A percentile compares a stretch with the other conserved stretches of the same genome.
Evolutionary conservation across 2,797 vertebrate genomes (phyloP).

Genomic region (Valencia hispanica): DNA sequence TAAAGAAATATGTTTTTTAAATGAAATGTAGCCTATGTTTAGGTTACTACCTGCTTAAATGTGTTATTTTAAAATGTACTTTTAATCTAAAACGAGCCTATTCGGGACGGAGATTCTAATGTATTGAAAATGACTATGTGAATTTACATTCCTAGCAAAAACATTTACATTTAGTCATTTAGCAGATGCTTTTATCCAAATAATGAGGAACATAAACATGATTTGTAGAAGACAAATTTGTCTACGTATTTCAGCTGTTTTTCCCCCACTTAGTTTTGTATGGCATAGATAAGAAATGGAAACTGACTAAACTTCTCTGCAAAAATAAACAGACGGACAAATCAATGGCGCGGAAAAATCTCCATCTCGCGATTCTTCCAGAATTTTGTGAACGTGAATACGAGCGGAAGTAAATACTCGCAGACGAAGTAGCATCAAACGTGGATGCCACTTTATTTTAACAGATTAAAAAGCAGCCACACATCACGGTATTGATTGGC

Average conservation of each 20-base stretch:
- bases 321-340: neutral
- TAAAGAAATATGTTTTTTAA: no score
- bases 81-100: neutral
- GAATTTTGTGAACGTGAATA: conserved; percentile 37
- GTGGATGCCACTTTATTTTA: conserved; percentile 37
- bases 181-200: no score
- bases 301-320: neutral
- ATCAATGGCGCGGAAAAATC: neutral
- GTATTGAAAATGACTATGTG: neutral
- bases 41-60: neutral
- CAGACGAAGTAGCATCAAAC: conserved; percentile 47
- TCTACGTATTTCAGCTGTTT: neutral
- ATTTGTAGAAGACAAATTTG: neutral
- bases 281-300: neutral
- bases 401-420: conserved; percentile 82
- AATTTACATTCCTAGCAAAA: neutral
- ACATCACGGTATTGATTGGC: neutral
- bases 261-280: neutral
- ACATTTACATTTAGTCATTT: no score
- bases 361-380: conserved; percentile 69
- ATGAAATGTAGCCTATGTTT: no score
- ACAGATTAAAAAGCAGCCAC: neutral
- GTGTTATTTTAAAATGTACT: neutral
- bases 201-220: neutral
- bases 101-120: neutral